Conservation (phyloP, 2,797 vertebrate genomes). For the Tangara arthus region DNA sequence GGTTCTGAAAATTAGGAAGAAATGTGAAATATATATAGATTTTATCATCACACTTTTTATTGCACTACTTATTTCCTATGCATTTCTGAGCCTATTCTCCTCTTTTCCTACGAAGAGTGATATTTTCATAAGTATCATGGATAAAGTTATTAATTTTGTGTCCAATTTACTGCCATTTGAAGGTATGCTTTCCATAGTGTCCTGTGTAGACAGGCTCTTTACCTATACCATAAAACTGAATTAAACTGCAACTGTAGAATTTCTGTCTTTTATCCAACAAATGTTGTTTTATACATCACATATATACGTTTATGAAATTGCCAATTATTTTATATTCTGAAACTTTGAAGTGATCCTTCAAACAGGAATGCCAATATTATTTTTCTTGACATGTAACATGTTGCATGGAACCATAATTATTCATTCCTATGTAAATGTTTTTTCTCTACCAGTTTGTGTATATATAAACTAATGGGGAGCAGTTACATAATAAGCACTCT, state of each 20-base stretch:
- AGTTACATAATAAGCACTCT: background rate
- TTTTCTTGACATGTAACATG: background rate
- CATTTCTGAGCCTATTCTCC: background rate
- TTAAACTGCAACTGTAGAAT: background rate
- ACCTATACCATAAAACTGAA: background rate
- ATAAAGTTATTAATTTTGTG: background rate
- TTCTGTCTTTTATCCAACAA: background rate
- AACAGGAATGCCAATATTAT: background rate
- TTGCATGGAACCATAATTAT: background rate
- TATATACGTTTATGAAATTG: background rate
- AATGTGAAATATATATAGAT: background rate
- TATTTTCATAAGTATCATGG: background rate
- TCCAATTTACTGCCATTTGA: background rate
- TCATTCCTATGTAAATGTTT: background rate
- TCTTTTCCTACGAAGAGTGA: background rate
- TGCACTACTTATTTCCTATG: background rate
- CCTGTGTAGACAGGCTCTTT: background rate
- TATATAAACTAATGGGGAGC: background rate
- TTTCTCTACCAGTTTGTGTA: background rate
- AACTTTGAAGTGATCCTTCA: background rate
- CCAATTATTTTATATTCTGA: background rate
- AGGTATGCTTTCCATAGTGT: background rate
- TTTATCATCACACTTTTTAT: background rate
- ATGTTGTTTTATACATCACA: background rate
- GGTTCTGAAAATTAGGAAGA: background rate